These are phyloP conservation scores for Acropora tenuis DNA, from an alignment of 64 coral and sea anemone species.

Conservation along the genomic window DNA sequence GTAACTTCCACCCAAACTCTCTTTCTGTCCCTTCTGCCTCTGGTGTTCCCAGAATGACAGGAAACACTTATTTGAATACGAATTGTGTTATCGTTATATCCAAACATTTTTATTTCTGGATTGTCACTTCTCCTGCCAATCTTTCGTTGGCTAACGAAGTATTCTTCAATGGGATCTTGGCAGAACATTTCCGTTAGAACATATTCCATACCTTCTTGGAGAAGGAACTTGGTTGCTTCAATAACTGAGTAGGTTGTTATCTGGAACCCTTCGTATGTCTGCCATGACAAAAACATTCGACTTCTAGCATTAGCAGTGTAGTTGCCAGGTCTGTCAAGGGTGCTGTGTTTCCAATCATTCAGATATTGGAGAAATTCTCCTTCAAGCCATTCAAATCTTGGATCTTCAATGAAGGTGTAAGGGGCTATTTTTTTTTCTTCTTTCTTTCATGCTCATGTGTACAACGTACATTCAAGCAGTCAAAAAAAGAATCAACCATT, in stretches of 20 bases:
- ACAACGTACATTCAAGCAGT: conserved; percentile 21
- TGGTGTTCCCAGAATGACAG: not conserved
- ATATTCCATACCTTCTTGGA: conserved; percentile 36
- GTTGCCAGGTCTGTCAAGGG: not conserved
- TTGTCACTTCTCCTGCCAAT: too few relatives aligned
- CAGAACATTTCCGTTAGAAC: conserved; percentile 11
- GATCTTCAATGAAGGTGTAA: conserved; percentile 47
- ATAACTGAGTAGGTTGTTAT: conserved; percentile 33
- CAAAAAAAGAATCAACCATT: conserved; percentile 6
- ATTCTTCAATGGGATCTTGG: too few relatives aligned
- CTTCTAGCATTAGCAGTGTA: too few relatives aligned
- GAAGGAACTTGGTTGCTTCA: conserved; percentile 44
- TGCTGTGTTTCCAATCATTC: conserved; percentile 59
- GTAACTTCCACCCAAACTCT: too few relatives aligned
- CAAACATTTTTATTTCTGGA: not conserved
- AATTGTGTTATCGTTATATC: conserved; percentile 49
- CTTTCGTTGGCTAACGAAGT: too few relatives aligned
- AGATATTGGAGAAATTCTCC: conserved; percentile 59
- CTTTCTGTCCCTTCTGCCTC: too few relatives aligned
- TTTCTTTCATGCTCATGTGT: conserved; percentile 41
- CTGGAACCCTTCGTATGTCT: not conserved
- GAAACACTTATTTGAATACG: conserved; percentile 27
- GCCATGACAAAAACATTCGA: too few relatives aligned
- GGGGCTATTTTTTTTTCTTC: conserved; percentile 69
- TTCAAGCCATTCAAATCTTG: conserved; percentile 55